Evolutionary conservation across 2,113 vertebrate species (phyloP).

Genomic region (Trochalopteron elliotii): DNA sequence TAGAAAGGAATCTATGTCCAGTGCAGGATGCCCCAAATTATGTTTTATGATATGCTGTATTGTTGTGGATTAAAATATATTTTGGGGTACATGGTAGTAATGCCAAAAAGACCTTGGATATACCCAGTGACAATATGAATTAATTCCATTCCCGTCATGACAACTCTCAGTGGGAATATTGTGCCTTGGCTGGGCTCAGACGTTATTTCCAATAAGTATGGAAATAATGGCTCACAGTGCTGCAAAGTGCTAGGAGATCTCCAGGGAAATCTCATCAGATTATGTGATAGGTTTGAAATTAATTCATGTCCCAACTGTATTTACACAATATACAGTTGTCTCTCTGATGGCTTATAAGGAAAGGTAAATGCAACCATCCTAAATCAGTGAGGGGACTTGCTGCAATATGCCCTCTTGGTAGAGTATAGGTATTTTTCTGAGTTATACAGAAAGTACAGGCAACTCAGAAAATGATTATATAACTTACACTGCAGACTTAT

Average conservation of each 20-base stretch:
- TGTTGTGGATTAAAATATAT: not conserved
- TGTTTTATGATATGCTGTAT: not conserved
- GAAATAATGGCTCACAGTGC: constrained; percentile 69
- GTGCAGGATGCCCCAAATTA: not conserved
- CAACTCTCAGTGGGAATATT: constrained; percentile 53
- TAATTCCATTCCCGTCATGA: constrained; percentile 52
- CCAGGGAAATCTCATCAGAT: constrained; percentile 74
- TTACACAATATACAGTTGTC: constrained; percentile 48
- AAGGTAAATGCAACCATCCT: not conserved
- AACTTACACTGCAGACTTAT: not conserved
- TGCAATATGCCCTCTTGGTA: not conserved
- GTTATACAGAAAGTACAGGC: not conserved
- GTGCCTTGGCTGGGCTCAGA: constrained; percentile 55
- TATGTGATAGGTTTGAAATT: constrained; percentile 73
- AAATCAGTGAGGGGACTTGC: not conserved
- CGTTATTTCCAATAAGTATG: constrained; percentile 75
- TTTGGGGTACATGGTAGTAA: constrained; percentile 22
- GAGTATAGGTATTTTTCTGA: not conserved
- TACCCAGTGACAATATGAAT: constrained; percentile 9
- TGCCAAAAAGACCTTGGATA: not conserved
- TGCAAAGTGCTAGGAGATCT: constrained; percentile 49
- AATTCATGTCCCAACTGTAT: constrained; percentile 53
- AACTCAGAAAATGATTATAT: not conserved
- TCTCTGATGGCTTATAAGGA: constrained; percentile 17
- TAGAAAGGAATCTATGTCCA: not conserved